Evolutionary conservation across 2,888 invertebrate genomes (phyloP).

Genomic region (Troides oblongomaculatus): DNA sequence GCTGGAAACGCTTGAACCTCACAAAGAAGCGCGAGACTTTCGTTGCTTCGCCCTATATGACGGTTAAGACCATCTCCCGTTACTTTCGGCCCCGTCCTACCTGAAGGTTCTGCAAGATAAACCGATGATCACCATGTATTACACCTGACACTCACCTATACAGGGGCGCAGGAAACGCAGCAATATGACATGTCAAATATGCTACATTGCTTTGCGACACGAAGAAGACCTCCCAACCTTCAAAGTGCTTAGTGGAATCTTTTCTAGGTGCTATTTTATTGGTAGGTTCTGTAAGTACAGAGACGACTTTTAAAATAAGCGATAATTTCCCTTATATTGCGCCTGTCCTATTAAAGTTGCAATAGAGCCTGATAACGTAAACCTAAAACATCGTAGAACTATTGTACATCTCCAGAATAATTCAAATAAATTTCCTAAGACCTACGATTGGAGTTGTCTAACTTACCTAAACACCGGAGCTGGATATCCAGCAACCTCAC

Average conservation of each 20-base stretch:
- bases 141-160: conserved; percentile 82
- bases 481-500: conserved; percentile 78
- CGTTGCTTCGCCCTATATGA: conserved; percentile 64
- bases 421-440: conserved; percentile 1
- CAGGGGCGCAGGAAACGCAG: conserved; percentile 84
- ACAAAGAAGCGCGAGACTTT: conserved; percentile 84
- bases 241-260: conserved; percentile 79
- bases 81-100: conserved; percentile 85
- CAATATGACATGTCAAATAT: conserved; percentile 84
- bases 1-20: conserved; percentile 89
- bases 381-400: background rate
- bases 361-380: background rate
- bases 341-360: background rate
- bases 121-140: conserved; percentile 51
- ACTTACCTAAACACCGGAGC: conserved; percentile 75
- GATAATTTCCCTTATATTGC: background rate
- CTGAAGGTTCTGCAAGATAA: conserved; percentile 83
- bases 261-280: conserved; percentile 83
- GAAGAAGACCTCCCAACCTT: conserved; percentile 82
- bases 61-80: conserved; percentile 82
- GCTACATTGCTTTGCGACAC: conserved; percentile 74
- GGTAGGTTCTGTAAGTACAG: conserved; percentile 71
- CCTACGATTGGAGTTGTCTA: background rate
- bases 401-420: background rate
- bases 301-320: conserved; percentile 31